These are phyloP conservation scores for Tridacna gigas DNA, from an alignment of 2,888 invertebrate species.

Conservation along the genomic window DNA sequence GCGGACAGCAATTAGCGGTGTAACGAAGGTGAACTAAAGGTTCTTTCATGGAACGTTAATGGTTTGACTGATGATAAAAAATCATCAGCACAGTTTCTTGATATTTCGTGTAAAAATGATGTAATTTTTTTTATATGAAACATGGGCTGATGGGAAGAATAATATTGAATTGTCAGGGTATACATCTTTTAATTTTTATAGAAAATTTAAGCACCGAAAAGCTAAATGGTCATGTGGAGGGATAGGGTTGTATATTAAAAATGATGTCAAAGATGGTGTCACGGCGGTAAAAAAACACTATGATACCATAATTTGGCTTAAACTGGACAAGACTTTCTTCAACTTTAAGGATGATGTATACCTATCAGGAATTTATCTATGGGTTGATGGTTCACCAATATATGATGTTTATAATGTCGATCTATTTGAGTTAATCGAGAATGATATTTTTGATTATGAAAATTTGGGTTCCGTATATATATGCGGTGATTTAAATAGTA, in stretches of 20 bases:
- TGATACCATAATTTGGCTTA: too few relatives aligned
- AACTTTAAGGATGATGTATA: too few relatives aligned
- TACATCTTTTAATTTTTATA: constrained; percentile 20
- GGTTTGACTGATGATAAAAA: neutral
- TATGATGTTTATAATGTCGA: too few relatives aligned
- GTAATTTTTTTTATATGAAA: constrained; percentile 28
- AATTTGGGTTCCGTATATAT: too few relatives aligned
- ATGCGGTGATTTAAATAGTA: too few relatives aligned
- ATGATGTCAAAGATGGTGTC: neutral
- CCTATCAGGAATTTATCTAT: neutral
- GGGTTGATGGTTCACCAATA: too few relatives aligned
- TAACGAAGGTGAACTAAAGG: too few relatives aligned
- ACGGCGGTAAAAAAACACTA: neutral
- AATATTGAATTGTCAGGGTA: constrained; percentile 19
- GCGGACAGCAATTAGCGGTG: neutral
- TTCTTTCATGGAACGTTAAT: too few relatives aligned
- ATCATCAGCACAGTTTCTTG: neutral
- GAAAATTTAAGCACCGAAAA: too few relatives aligned
- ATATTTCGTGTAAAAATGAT: neutral
- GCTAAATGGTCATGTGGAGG: constrained; percentile 14
- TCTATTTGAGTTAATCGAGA: too few relatives aligned
- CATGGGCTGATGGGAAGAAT: neutral
- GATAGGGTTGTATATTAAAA: constrained; percentile 21
- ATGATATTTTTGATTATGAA: too few relatives aligned
- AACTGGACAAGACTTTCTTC: too few relatives aligned